Base-by-base conservation (phyloP, 1,140 invertebrate species). In the Drosophila suzukii region DNA sequence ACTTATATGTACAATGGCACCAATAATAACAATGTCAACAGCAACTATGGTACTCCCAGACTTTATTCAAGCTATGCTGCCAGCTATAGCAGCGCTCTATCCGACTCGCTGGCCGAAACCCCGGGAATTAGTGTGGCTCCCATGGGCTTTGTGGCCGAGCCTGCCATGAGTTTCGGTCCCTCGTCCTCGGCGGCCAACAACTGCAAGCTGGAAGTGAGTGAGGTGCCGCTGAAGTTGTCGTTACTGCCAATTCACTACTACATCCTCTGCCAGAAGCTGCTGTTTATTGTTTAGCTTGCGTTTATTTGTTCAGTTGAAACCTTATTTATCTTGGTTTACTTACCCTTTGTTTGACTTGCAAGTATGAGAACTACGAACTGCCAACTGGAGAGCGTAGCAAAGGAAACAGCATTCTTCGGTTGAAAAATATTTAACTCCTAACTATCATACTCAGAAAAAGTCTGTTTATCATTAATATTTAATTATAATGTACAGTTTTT, bases 151-250 rank as follows among this genome's bases (percentile, higher is more conserved):
- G 80, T 44, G 44, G 38, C 15, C 53, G 57, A 61, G 44, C 34
- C 70, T 11, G 61, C 51, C 41, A 15, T 27, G 34, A 68, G 39
- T 50, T 65, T 53, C 43, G 77, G 71, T 30, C 53, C 60, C 36
- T 10, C 56, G 2, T 15, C 50, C 20, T 39, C 57, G 17, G 49
- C 67, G 27, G 74, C 58, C 60, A 56, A 44, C 17, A 39, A 78
- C 36, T 91, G 82, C 68, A 90, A 88, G 74, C 66, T 85, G 80
- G 90, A 91, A 90, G 90, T 91, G 90, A 91, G 90, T 91, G 63
- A 20, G 27, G 24, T 51, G 53, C 49, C 59, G 43, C 13, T 49
- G 8, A 41, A 44, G 43, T 38, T 24, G 27, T 53, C 15, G 53
- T 57, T 72, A 32, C 44, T 15, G 24, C 39, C 36, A 32, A 20